Evolutionary conservation across 2,113 vertebrate genomes (phyloP), one percentile per base, ranked within the genome.

Genomic region (Labeo rohita): DNA sequence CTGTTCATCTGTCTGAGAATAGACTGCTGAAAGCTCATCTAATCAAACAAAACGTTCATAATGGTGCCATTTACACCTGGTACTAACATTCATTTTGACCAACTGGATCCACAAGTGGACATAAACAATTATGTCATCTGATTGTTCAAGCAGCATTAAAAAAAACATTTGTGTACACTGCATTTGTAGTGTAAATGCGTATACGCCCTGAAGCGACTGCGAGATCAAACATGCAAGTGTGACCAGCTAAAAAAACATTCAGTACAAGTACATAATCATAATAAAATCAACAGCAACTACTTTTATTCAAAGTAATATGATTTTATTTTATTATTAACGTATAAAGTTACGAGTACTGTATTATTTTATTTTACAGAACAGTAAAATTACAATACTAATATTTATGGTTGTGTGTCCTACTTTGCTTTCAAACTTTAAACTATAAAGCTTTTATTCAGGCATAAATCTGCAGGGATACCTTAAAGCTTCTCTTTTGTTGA

Each of bases 1-100:
- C 90, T 21, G 59, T 56, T 85, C 85, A 11, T 81, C 45, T 36
- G 90, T 90, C 90, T 73, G 75, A 88, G 81, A 83, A 21, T 34
- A 73, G 15, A 39, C 18, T 73, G 36, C 81, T 73, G 50, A 73
- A 84, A 59, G 50, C 68, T 73, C 47, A 52, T 50, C 43, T 18
- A 70, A 70, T 70, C 23, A 36, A 15, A 77, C 23, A 9, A 23
- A 77, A 15, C 8, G 28, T 50, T 54, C 63, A 28, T 54, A 52
- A 52, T 39, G 28, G 16, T 18, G 47, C 23, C 28, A 52, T 66
- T 39, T 21, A 50, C 80, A 52, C 80, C 61, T 36, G 65, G 2
- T 61, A 63, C 39, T 80, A 43, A 15, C 2, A 34, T 36, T 54
- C 1, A 36, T 77, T 77, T 77, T 8, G 50, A 77, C 47, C n/a